phyloP scores from a whole-genome alignment of 2,113 vertebrate species.

The human region GRCh38 chr15:101671501-101672000 shows the following conservation, averaged over 20 bases:
- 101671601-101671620: background rate
- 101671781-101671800: background rate
- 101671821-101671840: background rate
- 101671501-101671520: conserved; percentile 95
- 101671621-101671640: background rate
- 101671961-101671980: background rate
- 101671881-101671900: background rate
- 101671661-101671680: conserved; percentile 93
- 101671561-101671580: conserved; percentile 96
- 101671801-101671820: background rate
- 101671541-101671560: conserved; percentile 96
- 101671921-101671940: background rate
- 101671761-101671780: background rate
- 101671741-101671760: conserved; percentile 88
- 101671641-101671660: background rate
- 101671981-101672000: background rate
- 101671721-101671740: conserved; percentile 93
- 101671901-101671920: background rate
- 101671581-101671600: conserved; percentile 90
- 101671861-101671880: background rate
- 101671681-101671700: conserved; percentile 97
- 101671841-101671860: background rate
- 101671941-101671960: background rate
- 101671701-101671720: conserved; percentile 93
- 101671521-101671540: conserved; percentile 97